A percentile compares a stretch with the other conserved stretches of the same genome.
These are phyloP conservation scores for Drosophila heteroneura DNA, from an alignment of 2,888 invertebrate species.

Conservation along the genomic window DNA sequence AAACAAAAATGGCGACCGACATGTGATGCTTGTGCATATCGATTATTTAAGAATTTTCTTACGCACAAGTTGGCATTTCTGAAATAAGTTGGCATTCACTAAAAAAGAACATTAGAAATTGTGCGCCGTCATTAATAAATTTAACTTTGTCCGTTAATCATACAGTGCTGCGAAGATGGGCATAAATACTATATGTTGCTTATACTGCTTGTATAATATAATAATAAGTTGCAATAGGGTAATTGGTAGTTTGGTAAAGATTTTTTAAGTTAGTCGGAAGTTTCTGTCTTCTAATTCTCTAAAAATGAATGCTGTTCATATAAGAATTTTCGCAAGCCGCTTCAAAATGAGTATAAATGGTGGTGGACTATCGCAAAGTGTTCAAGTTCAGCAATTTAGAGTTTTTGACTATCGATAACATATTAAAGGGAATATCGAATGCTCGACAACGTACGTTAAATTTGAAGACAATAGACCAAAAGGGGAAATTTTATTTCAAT, in stretches of 20 bases:
- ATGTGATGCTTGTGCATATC: conserved; percentile 56
- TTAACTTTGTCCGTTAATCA: not conserved
- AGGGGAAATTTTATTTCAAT: not conserved
- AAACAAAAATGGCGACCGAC: conserved; percentile 79
- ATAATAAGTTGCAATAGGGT: not conserved
- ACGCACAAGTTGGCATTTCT: conserved; percentile 16
- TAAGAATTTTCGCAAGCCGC: not conserved
- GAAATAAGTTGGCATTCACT: not conserved
- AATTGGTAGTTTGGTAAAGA: not conserved
- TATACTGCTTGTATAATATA: not conserved
- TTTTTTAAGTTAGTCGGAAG: not conserved
- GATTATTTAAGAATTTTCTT: conserved; percentile 43
- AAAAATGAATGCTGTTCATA: not conserved
- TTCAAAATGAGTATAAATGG: not conserved
- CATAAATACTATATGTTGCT: not conserved
- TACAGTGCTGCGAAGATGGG: not conserved
- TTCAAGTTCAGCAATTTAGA: not conserved
- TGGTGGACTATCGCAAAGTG: not conserved
- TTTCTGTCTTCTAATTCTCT: not conserved
- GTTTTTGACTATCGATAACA: not conserved
- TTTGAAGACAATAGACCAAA: not conserved
- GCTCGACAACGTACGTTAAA: not conserved
- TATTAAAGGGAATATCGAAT: not conserved
- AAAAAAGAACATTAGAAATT: not conserved
- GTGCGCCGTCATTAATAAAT: not conserved